These are phyloP conservation scores for Strix occidentalis DNA, from an alignment of 2,797 vertebrate genomes.

Conservation along the genomic window DNA sequence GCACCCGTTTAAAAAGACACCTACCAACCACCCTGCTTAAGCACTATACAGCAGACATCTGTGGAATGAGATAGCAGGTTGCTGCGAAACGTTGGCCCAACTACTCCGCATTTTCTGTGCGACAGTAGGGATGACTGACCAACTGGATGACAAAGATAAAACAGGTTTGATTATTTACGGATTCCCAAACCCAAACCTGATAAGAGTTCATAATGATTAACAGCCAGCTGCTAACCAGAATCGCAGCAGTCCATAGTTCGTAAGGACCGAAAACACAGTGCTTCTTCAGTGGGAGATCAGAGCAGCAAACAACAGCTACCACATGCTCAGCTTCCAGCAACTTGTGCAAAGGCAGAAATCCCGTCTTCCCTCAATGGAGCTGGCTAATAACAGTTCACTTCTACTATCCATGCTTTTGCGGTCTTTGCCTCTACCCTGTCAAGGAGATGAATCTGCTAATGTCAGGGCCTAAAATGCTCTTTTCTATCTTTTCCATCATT, in stretches of 20 bases:
- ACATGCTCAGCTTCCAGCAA: not conserved
- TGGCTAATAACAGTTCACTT: not conserved
- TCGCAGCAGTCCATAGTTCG: fast-evolving
- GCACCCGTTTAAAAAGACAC: not conserved
- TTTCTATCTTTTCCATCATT: not conserved
- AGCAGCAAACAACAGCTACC: not conserved
- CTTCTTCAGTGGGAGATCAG: not conserved
- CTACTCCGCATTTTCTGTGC: not conserved
- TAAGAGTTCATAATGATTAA: slow-evolving; percentile 48
- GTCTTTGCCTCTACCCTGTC: not conserved
- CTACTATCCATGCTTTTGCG: not conserved
- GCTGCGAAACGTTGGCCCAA: not conserved
- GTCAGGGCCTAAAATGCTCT: not conserved
- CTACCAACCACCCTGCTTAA: not conserved
- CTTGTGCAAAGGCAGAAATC: not conserved
- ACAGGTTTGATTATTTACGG: slow-evolving; percentile 48
- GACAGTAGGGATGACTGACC: not conserved
- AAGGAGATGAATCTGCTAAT: not conserved
- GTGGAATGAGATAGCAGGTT: not conserved
- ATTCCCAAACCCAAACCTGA: not conserved
- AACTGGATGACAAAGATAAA: not conserved
- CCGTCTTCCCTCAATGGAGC: not conserved
- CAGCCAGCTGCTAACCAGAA: not conserved
- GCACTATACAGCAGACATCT: not conserved
- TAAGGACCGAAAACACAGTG: not conserved